Base-by-base conservation (phyloP, 2,888 invertebrate genomes). In the Xestia sexstrigata region DNA sequence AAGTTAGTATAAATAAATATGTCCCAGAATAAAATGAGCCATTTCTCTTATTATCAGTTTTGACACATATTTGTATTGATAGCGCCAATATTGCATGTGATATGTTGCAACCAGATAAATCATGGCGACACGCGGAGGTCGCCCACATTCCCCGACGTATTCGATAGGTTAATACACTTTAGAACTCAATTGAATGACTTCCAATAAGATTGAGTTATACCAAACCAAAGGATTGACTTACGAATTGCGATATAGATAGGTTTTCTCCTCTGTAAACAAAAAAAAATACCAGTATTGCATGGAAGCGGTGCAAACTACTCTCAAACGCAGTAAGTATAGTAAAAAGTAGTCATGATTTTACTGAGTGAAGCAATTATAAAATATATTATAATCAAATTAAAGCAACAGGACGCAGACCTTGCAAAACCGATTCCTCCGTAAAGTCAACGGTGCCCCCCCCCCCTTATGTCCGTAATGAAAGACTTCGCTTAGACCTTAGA, bases 21-120 rank as follows among this genome's bases (percentile, higher is more conserved):
- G 49, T 26, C 35, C 5, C 42, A 23, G n/a, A 69, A 65, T 58
- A 65, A 45, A 70, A 45, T 74, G 26, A 60, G 35, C 69, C 58
- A 78, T 83, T 86, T 78, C 86, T 60, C 58, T 42, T 17, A 73
- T 60, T 82, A 82, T 85, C 82, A n/a, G 30, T 23, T 75, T 76
- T 85, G 86, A 83, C 83, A 86, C 62, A 84, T 74, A 78, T 83
- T 78, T 39, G n/a, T 47, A 11, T n/a, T 73, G 87, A 87, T 86
- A 87, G 79, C 78, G 70, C 47, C n/a, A 71, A 52, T 76, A 74
- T 67, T 82, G 67, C 39, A 42, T 30, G 73, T 65, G 15, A 62
- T 55, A 45, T 86, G 60, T 70, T 30, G 86, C 70, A 86, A 86
- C 71, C 67, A 82, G 71, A 77, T 70, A 69, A 49, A 66, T 74